Evolutionary conservation across 1,140 invertebrate species (phyloP), one percentile per base, ranked within the genome.

Genomic region (Ylistrum balloti): DNA sequence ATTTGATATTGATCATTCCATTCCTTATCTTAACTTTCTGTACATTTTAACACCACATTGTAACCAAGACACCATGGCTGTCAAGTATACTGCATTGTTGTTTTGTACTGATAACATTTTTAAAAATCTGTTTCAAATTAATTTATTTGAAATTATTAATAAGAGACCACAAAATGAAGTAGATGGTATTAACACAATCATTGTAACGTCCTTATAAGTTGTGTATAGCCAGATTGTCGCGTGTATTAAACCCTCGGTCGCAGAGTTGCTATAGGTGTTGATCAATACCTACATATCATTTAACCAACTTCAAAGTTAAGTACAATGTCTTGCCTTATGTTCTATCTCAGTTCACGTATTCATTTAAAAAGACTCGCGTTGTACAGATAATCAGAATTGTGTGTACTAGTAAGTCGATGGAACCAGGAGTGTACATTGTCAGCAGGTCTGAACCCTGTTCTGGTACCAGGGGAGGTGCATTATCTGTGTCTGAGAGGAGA

Each of bases 261-360:
- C 28, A 74, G 9, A 17, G 5, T 74, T 45, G n/a, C 22, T 74
- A 74, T 74, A 28, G 56, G 56, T 28, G 56, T 28, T 28, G 56
- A 74, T 74, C 56, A 74, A 74, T 74, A 74, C 41, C 10, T 45
- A 45, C 41, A 45, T 45, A 13, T 17, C 10, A 45, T 45, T 74
- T 74, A 74, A 74, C 56, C 22, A 74, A 74, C 56, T 74, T 74
- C 56, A 74, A 74, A 74, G 56, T 74, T 74, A 74, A 74, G 56
- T 74, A 74, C 56, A 74, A 74, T 74, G 56, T 74, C 56, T 74
- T 74, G n/a, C 35, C 35, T 38, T 38, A 38, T 28, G 56, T 74
- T 28, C 56, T 74, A 28, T 28, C n/a, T 74, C 56, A 28, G 56
- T 45, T 13, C 41, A 45, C 20, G 56, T 74, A 74, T 74, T 74